A percentile compares a stretch with the other conserved stretches of the same genome.
Conservation (phyloP, 2,888 invertebrate genomes). For the Piscicola geometra region DNA sequence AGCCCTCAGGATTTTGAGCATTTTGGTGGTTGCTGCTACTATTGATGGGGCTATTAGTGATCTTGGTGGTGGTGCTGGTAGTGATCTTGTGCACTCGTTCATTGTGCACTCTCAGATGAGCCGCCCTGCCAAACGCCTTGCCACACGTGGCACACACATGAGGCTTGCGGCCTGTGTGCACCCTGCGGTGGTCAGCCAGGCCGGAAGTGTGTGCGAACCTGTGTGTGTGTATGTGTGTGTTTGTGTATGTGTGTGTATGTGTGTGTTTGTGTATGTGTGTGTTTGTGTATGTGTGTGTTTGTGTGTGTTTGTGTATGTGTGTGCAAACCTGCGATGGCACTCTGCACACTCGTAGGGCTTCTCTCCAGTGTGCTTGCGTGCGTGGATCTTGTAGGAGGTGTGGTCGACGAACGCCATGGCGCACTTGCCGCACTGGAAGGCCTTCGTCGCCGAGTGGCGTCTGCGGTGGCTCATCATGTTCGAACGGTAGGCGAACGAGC, state of each 20-base stretch:
- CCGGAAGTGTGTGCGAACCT: slow-evolving; percentile 27
- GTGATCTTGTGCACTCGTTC: slow-evolving; percentile 20
- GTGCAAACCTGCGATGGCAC: slow-evolving; percentile 20
- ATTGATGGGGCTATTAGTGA: not conserved
- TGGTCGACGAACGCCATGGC: slow-evolving; percentile 5
- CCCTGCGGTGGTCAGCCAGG: slow-evolving; percentile 15
- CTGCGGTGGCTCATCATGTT: slow-evolving; percentile 29
- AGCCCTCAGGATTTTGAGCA: not conserved
- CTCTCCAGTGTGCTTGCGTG: slow-evolving; percentile 24
- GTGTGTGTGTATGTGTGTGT: too few species aligned
- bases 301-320: too few species aligned
- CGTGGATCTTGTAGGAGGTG: slow-evolving; percentile 25
- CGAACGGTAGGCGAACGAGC: slow-evolving; percentile 21
- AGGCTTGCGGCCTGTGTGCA: slow-evolving; percentile 11
- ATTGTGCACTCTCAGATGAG: slow-evolving; percentile 20
- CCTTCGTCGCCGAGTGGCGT: slow-evolving; percentile 7
- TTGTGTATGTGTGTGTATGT: too few species aligned
- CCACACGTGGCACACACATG: slow-evolving; percentile 19
- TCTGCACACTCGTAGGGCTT: slow-evolving; percentile 17
- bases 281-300: too few species aligned
- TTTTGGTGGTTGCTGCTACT: not conserved
- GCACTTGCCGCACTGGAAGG: slow-evolving; percentile 18
- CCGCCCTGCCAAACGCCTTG: slow-evolving; percentile 22
- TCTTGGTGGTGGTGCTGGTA: not conserved
- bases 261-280: too few species aligned